phyloP scores from a whole-genome alignment of 2,113 vertebrate species.

The Sardina pilchardus region DNA sequence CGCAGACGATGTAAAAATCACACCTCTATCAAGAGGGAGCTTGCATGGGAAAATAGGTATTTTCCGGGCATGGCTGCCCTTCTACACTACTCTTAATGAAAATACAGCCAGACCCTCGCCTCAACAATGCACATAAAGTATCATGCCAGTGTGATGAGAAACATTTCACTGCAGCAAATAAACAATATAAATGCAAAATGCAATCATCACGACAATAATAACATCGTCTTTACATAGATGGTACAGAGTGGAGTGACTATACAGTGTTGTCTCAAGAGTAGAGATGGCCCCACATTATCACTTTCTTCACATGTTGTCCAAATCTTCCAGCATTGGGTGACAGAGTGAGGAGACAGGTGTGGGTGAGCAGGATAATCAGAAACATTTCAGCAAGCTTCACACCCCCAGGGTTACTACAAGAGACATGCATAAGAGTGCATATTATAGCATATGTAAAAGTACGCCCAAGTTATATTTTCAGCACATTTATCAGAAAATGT shows the following conservation, averaged over 20 bases:
- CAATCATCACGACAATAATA: background rate
- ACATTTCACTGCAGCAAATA: background rate
- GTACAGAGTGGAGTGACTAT: background rate
- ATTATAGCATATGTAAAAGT: background rate
- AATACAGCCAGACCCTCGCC: background rate
- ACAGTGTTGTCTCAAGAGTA: background rate
- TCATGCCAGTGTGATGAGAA: background rate
- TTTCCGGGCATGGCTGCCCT: background rate
- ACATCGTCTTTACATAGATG: background rate
- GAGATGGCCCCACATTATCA: background rate
- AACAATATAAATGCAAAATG: background rate
- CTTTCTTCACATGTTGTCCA: background rate
- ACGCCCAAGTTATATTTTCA: background rate
- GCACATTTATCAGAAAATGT: background rate
- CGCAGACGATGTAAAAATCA: background rate
- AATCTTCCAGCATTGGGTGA: background rate
- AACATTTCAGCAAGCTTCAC: background rate
- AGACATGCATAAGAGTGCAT: background rate
- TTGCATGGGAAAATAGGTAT: background rate
- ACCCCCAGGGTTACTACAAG: background rate
- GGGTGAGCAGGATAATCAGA: background rate
- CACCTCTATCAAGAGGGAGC: background rate
- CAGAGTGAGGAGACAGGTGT: background rate
- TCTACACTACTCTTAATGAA: background rate
- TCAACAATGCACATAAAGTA: background rate